A percentile compares a stretch with the other conserved stretches of the same genome.
Evolutionary conservation across 1,140 invertebrate species (phyloP).

Genomic region (Lepidostoma basale): DNA sequence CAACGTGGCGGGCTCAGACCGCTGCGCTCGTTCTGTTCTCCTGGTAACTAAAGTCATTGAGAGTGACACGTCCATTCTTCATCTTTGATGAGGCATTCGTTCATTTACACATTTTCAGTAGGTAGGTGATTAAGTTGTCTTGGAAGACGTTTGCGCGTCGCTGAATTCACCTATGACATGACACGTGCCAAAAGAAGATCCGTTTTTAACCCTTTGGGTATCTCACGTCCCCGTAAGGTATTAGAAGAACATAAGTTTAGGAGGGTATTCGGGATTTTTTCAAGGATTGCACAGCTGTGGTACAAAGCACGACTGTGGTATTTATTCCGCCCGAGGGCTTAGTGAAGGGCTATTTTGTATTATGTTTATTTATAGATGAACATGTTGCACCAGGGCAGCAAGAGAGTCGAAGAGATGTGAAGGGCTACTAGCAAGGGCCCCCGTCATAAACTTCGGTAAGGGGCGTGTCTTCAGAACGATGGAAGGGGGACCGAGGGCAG

Average conservation of each 20-base stretch:
- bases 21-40: slow-evolving; percentile 29
- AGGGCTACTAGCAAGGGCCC: slow-evolving; percentile 16
- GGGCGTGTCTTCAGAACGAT: slow-evolving; percentile 19
- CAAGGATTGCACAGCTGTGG: neutral
- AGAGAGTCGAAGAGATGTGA: slow-evolving; percentile 22
- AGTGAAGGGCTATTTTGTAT: slow-evolving; percentile 44
- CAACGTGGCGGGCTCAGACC: neutral
- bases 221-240: slow-evolving; percentile 43
- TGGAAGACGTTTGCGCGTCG: neutral
- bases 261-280: slow-evolving; percentile 7
- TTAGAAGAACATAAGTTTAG: slow-evolving; percentile 5
- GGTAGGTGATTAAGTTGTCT: neutral
- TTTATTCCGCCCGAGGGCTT: slow-evolving; percentile 20
- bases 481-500: slow-evolving; percentile 16
- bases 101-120: slow-evolving; percentile 38
- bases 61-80: slow-evolving; percentile 48
- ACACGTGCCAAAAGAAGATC: slow-evolving; percentile 37
- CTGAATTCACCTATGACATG: neutral
- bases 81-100: slow-evolving; percentile 45
- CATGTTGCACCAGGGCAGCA: slow-evolving; percentile 40
- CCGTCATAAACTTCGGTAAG: slow-evolving; percentile 11
- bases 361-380: slow-evolving; percentile 48
- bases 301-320: too few relatives aligned
- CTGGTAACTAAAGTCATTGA: slow-evolving; percentile 44
- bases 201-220: slow-evolving; percentile 45